Conservation (phyloP, 2,797 vertebrate species). For the Squalus acanthias region DNA sequence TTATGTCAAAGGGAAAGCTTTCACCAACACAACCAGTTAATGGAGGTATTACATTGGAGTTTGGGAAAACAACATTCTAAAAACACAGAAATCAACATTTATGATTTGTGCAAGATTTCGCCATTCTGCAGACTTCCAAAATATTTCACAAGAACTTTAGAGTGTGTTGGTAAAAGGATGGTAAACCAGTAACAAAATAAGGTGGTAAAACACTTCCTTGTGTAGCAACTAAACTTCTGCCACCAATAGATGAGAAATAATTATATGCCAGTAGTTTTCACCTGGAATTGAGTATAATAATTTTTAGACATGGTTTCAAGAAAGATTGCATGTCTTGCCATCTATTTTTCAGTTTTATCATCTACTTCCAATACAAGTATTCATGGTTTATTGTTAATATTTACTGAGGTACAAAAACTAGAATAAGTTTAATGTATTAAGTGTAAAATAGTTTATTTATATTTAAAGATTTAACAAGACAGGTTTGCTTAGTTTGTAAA, state of each 20-base stretch:
- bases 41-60: background rate
- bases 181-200: background rate
- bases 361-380: background rate
- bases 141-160: background rate
- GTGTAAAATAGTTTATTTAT: conserved; percentile 30
- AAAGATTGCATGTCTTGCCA: background rate
- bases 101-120: background rate
- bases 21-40: background rate
- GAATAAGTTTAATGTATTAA: background rate
- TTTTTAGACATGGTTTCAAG: background rate
- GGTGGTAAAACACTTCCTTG: background rate
- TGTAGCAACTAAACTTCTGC: background rate
- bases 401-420: background rate
- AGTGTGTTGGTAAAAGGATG: background rate
- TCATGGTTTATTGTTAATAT: background rate
- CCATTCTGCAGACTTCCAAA: background rate
- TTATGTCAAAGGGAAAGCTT: background rate
- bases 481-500: conserved; percentile 54
- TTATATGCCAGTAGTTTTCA: background rate
- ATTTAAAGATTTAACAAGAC: conserved; percentile 54
- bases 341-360: background rate
- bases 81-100: background rate
- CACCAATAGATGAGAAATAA: background rate
- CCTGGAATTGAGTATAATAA: background rate
- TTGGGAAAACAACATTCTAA: background rate